Evolutionary conservation across 2,797 vertebrate species (phyloP).

Genomic region (Orientallactaga sibirica): DNA sequence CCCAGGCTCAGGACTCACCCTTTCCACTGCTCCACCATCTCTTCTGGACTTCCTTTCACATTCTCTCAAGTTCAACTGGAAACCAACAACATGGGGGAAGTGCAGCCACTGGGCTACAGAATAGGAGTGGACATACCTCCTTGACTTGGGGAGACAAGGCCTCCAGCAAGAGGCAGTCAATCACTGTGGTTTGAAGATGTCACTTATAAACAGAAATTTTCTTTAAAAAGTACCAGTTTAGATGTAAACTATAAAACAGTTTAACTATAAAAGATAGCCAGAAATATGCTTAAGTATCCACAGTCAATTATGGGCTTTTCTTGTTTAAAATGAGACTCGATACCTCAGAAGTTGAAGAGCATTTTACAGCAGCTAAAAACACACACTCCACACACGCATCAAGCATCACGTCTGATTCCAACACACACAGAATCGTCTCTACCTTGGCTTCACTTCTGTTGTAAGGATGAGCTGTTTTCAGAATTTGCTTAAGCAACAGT

Average conservation of each 20-base stretch:
- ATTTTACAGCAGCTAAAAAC: conserved; percentile 88
- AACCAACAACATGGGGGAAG: neutral
- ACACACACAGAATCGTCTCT: conserved; percentile 85
- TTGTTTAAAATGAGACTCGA: conserved; percentile 86
- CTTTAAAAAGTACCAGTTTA: conserved; percentile 90
- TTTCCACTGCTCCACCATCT: neutral
- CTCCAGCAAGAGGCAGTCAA: conserved; percentile 74
- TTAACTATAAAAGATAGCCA: conserved; percentile 89
- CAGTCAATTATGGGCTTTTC: conserved; percentile 84
- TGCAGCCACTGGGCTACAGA: neutral
- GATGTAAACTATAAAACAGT: conserved; percentile 90
- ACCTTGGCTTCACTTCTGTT: conserved; percentile 84
- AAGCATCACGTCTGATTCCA: conserved; percentile 84
- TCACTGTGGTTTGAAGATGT: conserved; percentile 83
- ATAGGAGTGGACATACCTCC: neutral
- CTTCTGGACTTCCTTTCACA: neutral
- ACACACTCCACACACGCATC: conserved; percentile 83
- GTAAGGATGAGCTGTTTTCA: conserved; percentile 84
- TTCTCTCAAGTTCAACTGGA: conserved; percentile 5
- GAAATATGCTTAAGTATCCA: conserved; percentile 86
- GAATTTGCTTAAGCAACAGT: conserved; percentile 87
- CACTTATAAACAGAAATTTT: conserved; percentile 87
- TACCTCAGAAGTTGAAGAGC: conserved; percentile 84
- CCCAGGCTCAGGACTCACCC: neutral
- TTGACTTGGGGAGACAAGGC: neutral